Conservation (phyloP, 2,797 vertebrate species). For the Gouania willdenowi region DNA sequence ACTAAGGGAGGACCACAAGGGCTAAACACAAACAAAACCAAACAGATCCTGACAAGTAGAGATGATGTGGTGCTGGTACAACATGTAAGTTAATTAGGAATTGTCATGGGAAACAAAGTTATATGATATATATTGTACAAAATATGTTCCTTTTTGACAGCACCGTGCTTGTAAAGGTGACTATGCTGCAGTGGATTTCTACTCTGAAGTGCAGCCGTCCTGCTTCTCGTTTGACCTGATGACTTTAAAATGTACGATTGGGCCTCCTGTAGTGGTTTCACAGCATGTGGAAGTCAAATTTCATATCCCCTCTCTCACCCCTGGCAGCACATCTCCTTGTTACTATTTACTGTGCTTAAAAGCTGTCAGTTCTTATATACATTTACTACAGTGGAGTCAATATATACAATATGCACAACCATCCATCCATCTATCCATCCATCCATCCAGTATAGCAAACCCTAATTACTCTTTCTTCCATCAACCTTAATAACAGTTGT, state of each 20-base stretch:
- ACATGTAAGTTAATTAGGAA: too few relatives aligned
- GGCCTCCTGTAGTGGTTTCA: conserved; percentile 25
- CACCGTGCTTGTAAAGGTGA: conserved; percentile 26
- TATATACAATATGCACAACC: too few relatives aligned
- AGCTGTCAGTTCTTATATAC: too few relatives aligned
- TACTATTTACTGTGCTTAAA: conserved; percentile 39
- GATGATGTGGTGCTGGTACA: too few relatives aligned
- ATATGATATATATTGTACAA: too few relatives aligned
- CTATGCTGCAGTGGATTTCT: conserved; percentile 36
- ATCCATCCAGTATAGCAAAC: too few relatives aligned
- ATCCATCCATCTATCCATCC: too few relatives aligned
- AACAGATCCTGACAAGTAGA: too few relatives aligned
- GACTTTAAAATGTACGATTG: conserved; percentile 36
- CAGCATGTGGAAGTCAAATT: conserved; percentile 27
- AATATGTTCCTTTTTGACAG: conserved; percentile 54
- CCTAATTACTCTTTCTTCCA: conserved; percentile 2
- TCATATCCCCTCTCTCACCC: conserved; percentile 32
- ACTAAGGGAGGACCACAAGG: too few relatives aligned
- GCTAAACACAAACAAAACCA: too few relatives aligned
- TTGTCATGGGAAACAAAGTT: conserved; percentile 66
- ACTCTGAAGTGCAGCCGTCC: conserved; percentile 48
- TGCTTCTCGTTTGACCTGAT: conserved; percentile 23
- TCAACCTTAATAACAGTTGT: not conserved
- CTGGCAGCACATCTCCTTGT: conserved; percentile 8
- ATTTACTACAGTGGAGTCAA: too few relatives aligned